Conservation (phyloP, 2,113 vertebrate species). For the Myotis lucifugus region DNA sequence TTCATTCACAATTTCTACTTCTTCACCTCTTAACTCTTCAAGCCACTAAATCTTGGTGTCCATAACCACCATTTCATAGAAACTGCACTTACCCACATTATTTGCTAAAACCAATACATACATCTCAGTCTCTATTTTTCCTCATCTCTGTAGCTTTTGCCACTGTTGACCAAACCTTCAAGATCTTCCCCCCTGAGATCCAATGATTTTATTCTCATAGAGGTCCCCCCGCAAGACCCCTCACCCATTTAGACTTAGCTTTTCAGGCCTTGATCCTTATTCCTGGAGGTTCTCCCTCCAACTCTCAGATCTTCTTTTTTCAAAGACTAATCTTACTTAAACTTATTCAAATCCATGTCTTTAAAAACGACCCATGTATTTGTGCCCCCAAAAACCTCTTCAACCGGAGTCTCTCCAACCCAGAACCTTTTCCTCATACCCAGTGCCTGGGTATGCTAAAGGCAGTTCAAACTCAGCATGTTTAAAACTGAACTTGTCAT, state of each 20-base stretch:
- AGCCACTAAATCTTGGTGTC: not conserved
- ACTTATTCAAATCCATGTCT: not conserved
- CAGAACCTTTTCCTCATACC: not conserved
- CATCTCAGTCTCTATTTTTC: not conserved
- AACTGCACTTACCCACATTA: not conserved
- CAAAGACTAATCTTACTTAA: not conserved
- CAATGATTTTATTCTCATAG: not conserved
- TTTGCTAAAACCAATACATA: not conserved
- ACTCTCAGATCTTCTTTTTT: not conserved
- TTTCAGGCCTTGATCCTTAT: not conserved
- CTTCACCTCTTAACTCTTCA: not conserved
- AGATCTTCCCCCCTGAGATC: not conserved
- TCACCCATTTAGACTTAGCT: not conserved
- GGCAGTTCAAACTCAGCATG: not conserved
- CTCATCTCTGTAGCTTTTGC: not conserved
- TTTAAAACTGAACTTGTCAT: not conserved
- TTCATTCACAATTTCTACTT: not conserved
- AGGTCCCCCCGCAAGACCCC: not conserved
- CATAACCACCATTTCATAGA: not conserved
- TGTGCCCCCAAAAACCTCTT: not conserved
- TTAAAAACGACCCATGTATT: not conserved
- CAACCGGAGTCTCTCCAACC: not conserved
- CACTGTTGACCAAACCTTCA: not conserved
- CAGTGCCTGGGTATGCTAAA: too few relatives aligned
- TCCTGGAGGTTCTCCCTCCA: not conserved